Conservation (phyloP, 2,888 invertebrate genomes). For the Mamestra brassicae region DNA sequence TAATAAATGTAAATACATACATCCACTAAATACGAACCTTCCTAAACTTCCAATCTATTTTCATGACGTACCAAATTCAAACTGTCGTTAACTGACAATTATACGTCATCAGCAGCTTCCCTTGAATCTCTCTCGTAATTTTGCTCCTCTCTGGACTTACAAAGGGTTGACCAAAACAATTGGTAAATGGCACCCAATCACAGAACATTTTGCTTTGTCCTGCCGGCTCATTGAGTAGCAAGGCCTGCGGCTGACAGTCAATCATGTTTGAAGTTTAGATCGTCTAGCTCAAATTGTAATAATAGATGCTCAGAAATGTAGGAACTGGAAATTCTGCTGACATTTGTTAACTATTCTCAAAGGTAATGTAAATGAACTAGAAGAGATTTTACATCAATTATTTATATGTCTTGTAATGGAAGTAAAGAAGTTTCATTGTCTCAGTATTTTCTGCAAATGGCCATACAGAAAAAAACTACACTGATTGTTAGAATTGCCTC, state of each 20-base stretch:
- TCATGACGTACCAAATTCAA: neutral
- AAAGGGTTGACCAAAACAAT: conserved; percentile 38
- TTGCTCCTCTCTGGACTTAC: conserved; percentile 1
- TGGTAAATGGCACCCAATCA: conserved; percentile 34
- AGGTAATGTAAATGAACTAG: neutral
- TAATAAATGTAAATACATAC: no score
- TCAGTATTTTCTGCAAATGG: neutral
- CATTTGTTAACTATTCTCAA: neutral
- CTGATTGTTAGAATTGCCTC: neutral
- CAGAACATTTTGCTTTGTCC: conserved; percentile 43
- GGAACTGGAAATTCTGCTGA: neutral
- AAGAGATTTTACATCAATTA: neutral
- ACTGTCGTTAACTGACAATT: neutral
- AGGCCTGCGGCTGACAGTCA: conserved; percentile 42
- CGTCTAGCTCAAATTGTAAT: conserved; percentile 18
- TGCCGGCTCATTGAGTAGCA: conserved; percentile 8
- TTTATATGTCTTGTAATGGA: neutral
- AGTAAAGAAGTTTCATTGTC: neutral
- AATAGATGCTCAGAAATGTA: neutral
- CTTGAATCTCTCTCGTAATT: neutral
- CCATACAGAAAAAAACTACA: neutral
- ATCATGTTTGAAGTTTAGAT: conserved; percentile 34
- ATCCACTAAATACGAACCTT: no score
- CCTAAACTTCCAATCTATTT: no score
- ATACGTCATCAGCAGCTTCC: neutral